Evolutionary conservation across 2,113 vertebrate species (phyloP).

Genomic region (Passer montanus): DNA sequence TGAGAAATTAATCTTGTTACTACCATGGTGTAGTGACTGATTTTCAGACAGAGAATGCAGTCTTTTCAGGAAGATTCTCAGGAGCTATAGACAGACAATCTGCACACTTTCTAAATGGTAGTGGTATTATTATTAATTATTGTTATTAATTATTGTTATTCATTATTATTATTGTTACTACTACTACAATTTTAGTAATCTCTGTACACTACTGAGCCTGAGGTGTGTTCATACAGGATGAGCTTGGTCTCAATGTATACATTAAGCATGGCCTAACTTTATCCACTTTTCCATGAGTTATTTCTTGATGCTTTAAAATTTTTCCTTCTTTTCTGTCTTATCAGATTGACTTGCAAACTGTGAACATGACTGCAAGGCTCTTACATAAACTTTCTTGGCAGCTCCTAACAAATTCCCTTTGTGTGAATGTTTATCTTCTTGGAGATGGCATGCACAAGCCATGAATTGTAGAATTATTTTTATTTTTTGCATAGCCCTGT

Average conservation of each 20-base stretch:
- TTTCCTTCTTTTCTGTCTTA: not conserved
- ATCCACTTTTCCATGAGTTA: not conserved
- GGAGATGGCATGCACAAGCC: not conserved
- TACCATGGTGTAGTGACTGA: not conserved
- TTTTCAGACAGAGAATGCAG: not conserved
- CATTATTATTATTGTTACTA: not conserved
- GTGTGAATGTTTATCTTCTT: not conserved
- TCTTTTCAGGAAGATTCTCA: not conserved
- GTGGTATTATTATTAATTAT: not conserved
- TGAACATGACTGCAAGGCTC: not conserved
- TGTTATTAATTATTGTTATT: not conserved
- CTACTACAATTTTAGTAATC: not conserved
- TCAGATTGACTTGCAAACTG: not conserved
- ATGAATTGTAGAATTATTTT: not conserved
- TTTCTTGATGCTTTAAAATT: not conserved
- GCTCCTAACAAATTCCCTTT: not conserved
- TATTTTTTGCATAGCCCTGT: not conserved
- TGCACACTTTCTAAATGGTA: not conserved
- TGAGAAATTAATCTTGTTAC: not conserved
- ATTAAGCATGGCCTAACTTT: not conserved
- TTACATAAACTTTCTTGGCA: slow-evolving; percentile 7
- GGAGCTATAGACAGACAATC: not conserved
- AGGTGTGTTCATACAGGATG: not conserved
- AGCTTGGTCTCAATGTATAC: not conserved
- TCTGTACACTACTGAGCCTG: not conserved